Base-by-base conservation (phyloP, 2,888 invertebrate genomes). In the Heliconius ethilla region DNA sequence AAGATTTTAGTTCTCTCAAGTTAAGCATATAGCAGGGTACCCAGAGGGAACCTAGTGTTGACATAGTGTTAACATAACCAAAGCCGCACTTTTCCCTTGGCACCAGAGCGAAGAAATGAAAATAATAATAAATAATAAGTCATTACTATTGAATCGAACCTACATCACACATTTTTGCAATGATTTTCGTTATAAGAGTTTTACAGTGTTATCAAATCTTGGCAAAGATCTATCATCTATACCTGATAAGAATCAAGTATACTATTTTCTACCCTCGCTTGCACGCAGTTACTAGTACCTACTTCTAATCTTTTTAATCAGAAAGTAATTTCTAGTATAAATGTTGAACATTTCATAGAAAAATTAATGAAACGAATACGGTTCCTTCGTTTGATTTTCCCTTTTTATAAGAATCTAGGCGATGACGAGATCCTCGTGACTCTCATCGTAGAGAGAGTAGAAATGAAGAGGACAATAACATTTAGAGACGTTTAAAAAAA, bases 1-100 rank as follows among this genome's bases (percentile, higher is more conserved):
- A 85, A 87, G 78, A 82, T 75, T 82, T 77, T 82, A 82, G 69
- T 67, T 75, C 72, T 77, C 29, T 62, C 72, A 83, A 45, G 15
- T 45, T 45, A 29, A 29, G 29, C 29, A 29, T 29, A 29, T 29
- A 6, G 29, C 18, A 51, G 45, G 45, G 18, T 51, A 18, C 18
- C 18, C 45, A 18, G 45, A 51, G 45, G 45, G 18, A 51, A 51
- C 18, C 18, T 51, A 18, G 45, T 51, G 45, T 51, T 51, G 18
- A 18, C 45, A 51, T 18, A 29, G 29, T 51, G 15, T 18, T 3
- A 15, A 6, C 6, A 0, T 15, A 51, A 51, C 18, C 2, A 18
- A 18, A 51, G 18, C 18, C 45, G 6, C 33, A 33, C 15, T 45
- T 45, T 45, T 45, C 1, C 33, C 33, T 33, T 33, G 6, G 29